Conservation (phyloP, 2,797 vertebrate species). For the Mus caroli region DNA sequence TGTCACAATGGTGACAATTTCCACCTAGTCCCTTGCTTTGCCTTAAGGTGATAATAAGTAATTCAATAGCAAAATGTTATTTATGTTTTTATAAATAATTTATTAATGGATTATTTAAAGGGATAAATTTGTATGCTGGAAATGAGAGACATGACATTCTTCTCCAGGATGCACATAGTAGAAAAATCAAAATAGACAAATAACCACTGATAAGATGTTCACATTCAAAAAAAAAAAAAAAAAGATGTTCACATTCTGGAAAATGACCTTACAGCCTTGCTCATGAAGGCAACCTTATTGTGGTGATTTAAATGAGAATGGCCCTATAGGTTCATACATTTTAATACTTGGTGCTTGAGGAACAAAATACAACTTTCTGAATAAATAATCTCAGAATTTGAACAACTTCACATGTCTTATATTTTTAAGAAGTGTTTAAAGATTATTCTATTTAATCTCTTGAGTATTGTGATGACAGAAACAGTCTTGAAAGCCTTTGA, state of each 20-base stretch:
- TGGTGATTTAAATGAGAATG: not conserved
- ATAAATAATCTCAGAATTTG: constrained; percentile 11
- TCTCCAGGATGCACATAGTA: not conserved
- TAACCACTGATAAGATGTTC: not conserved
- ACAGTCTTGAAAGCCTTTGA: constrained; percentile 43
- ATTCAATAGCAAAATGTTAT: not conserved
- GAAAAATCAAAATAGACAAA: constrained; percentile 11
- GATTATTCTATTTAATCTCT: not conserved
- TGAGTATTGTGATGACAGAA: constrained; percentile 48
- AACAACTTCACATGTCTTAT: constrained; percentile 17
- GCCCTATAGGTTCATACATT: not conserved
- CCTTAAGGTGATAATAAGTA: not conserved
- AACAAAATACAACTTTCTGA: not conserved
- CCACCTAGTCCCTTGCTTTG: not conserved
- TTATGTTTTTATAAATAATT: constrained; percentile 8
- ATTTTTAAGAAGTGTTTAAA: not conserved
- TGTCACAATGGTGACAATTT: not conserved
- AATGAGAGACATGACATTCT: not conserved
- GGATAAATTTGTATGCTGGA: not conserved
- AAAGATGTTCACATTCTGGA: not conserved
- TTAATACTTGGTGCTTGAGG: not conserved
- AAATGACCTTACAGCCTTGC: not conserved
- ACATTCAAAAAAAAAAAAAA: not conserved
- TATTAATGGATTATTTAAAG: constrained; percentile 17
- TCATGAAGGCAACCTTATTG: not conserved